Conservation (phyloP, 2,797 vertebrate genomes). For the Lacerta bilineata region DNA sequence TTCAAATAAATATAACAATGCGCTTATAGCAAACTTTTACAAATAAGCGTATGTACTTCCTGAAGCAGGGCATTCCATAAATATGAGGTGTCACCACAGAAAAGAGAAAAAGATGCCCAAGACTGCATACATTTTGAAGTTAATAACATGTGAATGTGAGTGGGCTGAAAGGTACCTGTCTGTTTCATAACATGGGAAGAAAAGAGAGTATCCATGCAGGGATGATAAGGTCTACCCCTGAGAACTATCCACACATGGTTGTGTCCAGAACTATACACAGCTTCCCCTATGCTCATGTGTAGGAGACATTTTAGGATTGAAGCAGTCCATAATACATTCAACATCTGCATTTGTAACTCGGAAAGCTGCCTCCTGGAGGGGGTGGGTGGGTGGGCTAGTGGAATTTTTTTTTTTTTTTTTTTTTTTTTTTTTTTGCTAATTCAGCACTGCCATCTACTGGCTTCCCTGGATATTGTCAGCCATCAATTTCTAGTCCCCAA, state of each 20-base stretch:
- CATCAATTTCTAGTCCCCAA: neutral
- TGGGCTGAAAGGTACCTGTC: neutral
- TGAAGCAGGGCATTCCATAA: too few species aligned
- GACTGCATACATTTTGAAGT: neutral
- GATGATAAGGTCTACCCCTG: neutral
- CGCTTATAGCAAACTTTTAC: too few species aligned
- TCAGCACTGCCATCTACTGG: slow-evolving; percentile 46
- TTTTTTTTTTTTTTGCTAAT: slow-evolving; percentile 3
- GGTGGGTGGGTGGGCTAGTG: neutral
- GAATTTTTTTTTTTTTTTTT: neutral
- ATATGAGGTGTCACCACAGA: too few species aligned
- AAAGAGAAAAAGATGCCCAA: neutral
- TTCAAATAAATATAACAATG: too few species aligned
- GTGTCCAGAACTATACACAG: neutral
- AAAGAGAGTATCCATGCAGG: neutral
- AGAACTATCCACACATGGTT: neutral
- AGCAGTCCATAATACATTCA: neutral
- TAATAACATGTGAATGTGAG: neutral
- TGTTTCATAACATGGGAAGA: slow-evolving; percentile 8
- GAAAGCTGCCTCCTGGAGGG: neutral
- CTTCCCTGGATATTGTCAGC: neutral
- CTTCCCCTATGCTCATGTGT: neutral
- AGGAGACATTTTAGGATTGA: neutral
- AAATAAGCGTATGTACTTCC: too few species aligned
- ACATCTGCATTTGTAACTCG: neutral